Conservation (phyloP, 2,113 vertebrate genomes). For the Procavia capensis region DNA sequence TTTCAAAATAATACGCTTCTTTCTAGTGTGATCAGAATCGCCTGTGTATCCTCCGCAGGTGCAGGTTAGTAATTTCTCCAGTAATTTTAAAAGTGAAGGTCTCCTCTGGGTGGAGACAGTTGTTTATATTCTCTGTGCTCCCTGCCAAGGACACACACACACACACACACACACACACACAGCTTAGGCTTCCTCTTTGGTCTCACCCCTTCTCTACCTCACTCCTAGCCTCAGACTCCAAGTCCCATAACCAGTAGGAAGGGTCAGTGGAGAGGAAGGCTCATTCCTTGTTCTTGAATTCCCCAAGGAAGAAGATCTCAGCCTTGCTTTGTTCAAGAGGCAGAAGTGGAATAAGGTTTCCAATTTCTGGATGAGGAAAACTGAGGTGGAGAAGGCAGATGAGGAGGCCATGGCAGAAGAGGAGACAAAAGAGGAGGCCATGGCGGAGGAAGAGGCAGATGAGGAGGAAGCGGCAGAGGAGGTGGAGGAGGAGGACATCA, state of each 20-base stretch:
- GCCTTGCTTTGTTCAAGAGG: background rate
- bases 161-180: no score
- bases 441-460: no score
- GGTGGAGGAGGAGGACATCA: no score
- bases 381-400: background rate
- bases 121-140: no score
- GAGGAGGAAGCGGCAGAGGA: background rate
- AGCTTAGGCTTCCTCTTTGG: background rate
- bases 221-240: background rate
- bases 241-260: background rate
- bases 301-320: conserved; percentile 35
- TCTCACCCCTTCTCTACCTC: background rate
- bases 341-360: background rate
- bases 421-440: background rate
- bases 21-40: background rate
- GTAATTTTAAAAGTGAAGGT: background rate
- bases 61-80: background rate
- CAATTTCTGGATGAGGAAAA: background rate
- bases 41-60: background rate
- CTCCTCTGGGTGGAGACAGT: background rate
- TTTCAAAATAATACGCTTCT: background rate
- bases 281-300: conserved; percentile 2
- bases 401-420: no score
- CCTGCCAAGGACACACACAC: background rate
- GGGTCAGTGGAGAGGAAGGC: background rate